Base-by-base conservation (phyloP, 1,140 invertebrate species). In the Polypedilum pembai region DNA sequence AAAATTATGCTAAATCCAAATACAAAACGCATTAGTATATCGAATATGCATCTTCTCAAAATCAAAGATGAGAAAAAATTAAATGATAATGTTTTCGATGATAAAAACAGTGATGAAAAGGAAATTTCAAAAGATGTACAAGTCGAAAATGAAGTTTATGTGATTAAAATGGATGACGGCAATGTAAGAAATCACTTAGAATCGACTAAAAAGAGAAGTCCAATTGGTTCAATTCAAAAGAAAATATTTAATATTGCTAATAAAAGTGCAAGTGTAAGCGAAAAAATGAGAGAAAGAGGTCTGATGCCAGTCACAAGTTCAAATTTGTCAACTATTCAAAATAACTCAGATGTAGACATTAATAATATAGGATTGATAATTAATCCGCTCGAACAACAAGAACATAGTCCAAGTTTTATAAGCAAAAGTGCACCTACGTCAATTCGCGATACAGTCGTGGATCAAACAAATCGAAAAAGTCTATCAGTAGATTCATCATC, bases 161-260 rank as follows among this genome's bases (percentile, higher is more conserved):
- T 93, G 1, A 93, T 95, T 45, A 94, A 92, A 78, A 93, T 89
- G 69, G 91, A 92, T 21, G 91, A 93, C 77, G 93, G 93, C 1
- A 93, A 93, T 78, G 88, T 94, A 0, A 92, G 92, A 77, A 94
- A 94, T 82, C 93, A 94, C 79, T 89, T 94, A 21, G 88, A 81
- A 74, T 45, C 74, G 0, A 75, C 79, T 8, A 82, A 82, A 41
- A 82, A 82, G 56, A 80, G 79, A 69, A 80, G 80, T 74, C 81
- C 81, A 1, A 82, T 82, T 17, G 66, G 81, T 1, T 80, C 79
- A 74, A 76, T 82, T 7, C 81, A 78, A 5, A 82, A 82, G 75
- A 82, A 82, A 75, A 80, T 82, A 74, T 82, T 82, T 41, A 80
- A 69, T 20, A 69, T 69, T 18, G 65, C 65, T 3, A 69, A 5